Percentiles rank a stretch among this genome's conserved stretches.
Conservation (phyloP, 2,888 invertebrate species). For the Drosophila emarginata region DNA sequence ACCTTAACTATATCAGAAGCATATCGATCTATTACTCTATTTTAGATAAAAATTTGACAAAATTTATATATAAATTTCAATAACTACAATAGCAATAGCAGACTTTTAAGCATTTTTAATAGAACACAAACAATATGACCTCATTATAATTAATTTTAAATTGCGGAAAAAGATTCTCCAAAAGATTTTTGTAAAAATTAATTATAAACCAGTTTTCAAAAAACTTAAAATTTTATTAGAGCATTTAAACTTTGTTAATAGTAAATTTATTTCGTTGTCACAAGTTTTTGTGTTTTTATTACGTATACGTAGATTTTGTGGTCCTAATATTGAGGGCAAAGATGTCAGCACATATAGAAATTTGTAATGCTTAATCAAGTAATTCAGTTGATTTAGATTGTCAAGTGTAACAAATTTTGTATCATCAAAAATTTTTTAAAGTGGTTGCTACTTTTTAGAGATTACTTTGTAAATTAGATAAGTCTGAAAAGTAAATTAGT, state of each 20-base stretch:
- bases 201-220: too few relatives aligned
- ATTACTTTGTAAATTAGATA: too few relatives aligned
- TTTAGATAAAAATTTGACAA: neutral
- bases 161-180: too few relatives aligned
- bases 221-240: neutral
- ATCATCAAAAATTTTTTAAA: neutral
- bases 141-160: too few relatives aligned
- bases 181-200: too few relatives aligned
- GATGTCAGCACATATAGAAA: conserved; percentile 37
- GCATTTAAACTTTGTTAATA: neutral
- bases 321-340: conserved; percentile 27
- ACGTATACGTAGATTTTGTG: conserved; percentile 31
- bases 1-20: neutral
- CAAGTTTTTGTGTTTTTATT: neutral
- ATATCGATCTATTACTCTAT: neutral
- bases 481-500: too few relatives aligned
- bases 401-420: conserved; percentile 1
- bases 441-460: too few relatives aligned
- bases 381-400: neutral
- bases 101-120: too few relatives aligned
- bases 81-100: too few relatives aligned
- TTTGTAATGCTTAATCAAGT: conserved; percentile 17
- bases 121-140: too few relatives aligned
- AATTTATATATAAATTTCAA: too few relatives aligned
- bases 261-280: neutral